A percentile compares a stretch with the other conserved stretches of the same genome.
Conservation (phyloP, 2,797 vertebrate species). For the Neomorphus geoffroyi region DNA sequence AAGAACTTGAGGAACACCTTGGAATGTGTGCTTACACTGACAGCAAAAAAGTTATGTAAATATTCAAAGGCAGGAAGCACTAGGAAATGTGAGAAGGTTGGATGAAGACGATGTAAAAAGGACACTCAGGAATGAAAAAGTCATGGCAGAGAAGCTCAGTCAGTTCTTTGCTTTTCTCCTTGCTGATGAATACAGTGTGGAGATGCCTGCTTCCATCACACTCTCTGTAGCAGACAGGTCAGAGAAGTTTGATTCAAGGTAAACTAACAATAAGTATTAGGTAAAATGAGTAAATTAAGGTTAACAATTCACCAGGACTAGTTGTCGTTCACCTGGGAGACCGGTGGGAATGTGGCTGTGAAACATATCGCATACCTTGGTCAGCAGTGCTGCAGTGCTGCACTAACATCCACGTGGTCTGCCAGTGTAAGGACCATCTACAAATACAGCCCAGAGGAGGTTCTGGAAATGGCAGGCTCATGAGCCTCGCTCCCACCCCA, state of each 20-base stretch:
- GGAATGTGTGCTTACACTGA: neutral
- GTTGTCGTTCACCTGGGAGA: neutral
- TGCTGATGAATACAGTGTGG: neutral
- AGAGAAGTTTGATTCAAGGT: neutral
- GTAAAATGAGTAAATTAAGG: neutral
- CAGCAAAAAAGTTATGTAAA: neutral
- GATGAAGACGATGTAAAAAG: neutral
- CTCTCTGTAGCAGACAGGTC: neutral
- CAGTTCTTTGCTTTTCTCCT: neutral
- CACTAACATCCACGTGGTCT: accelerated
- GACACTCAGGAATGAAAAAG: neutral
- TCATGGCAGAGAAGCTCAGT: neutral
- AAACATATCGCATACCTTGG: neutral
- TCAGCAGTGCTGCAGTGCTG: neutral
- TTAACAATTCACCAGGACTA: neutral
- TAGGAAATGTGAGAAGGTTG: neutral
- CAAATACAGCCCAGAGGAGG: neutral
- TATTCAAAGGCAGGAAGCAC: neutral
- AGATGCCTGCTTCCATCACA: neutral
- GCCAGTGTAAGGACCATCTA: neutral
- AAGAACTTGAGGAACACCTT: neutral
- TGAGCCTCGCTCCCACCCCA: neutral
- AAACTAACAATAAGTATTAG: neutral
- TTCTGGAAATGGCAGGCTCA: neutral
- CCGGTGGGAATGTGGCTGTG: neutral